Base-by-base conservation (phyloP, 1,140 invertebrate genomes). In the Drosophila arawakana region DNA sequence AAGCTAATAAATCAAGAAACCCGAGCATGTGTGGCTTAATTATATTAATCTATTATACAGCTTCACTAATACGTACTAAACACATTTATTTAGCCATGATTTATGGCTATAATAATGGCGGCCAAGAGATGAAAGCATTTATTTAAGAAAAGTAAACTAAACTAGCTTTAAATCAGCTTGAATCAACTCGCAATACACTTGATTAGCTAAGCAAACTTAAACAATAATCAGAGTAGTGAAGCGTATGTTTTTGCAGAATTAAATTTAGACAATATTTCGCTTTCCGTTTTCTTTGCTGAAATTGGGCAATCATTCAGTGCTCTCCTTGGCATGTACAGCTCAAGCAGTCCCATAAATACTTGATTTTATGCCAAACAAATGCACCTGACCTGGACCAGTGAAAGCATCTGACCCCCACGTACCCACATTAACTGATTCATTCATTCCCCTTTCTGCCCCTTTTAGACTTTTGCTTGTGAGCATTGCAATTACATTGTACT, bases 321-420 rank as follows among this genome's bases (percentile, higher is more conserved):
- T 35, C 47, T 37, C 15, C 18, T 44, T 15, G 15, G 37, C 61
- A 49, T 72, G 65, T 44, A 65, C 67, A 57, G 43, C 13, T 62
- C 50, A 66, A 66, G 55, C 73, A 63, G 47, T 30, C 46, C 50
- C 50, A 80, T 84, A 84, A 84, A 84, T 69, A 77, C 41, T 61
- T 60, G 41, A 78, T 69, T 80, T 84, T 68, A 84, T 61, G 61
- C 43, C 65, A 47, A 76, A 34, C 63, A 54, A 78, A 49, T 76
- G 76, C 76, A 55, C 49, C 65, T 57, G 63, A 60, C 13, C 15
- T 46, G 18, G 18, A 11, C 13, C 55, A 11, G 11, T 18, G 50
- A 6, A 67, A 43, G 46, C 71, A 74, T 46, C 46, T 78, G 72
- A 69, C 59, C 65, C 18, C n/a, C 15, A 58, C 7, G 34, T 43